Base-by-base conservation (phyloP, 1,140 invertebrate genomes). In the Vollenhovia emeryi region DNA sequence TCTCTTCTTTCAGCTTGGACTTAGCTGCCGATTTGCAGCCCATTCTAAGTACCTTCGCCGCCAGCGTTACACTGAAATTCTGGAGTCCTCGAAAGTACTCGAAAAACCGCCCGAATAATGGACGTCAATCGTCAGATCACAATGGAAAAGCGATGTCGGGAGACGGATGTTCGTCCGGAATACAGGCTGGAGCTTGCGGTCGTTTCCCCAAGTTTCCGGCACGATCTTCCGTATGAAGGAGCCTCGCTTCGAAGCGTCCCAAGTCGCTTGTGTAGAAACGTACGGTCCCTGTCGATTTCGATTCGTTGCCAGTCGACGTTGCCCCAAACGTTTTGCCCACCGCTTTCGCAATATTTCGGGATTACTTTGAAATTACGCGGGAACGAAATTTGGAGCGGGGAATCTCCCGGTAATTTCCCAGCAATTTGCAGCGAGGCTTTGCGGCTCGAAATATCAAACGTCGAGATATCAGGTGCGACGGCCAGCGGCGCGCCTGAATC, bases 21-120 rank as follows among this genome's bases (percentile, higher is more conserved):
- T 91, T 85, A 85, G 91, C 92, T 88, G 91, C 90, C 85, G 92
- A 76, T 91, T 91, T 93, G 89, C 92, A 92, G 93, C 91, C 93
- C 93, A 94, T 93, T 84, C 91, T 94, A 93, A 91, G 82, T 90
- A 66, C 73, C 87, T 89, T 91, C 86, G 64, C 84, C 86, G 69
- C 30, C 3, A 43, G 5, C 6, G 24, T 45, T 43, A 50, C 11
- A 18, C 30, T 15, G 66, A 57, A 40, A 80, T 40, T 15, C 11
- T 69, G 9, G 27, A 24, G 30, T 62, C 3, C 7, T 79, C 30
- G 6, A 69, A 55, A 8, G 6, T 69, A 13, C 13, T 43, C 33
- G 36, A 5, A 50, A n/a, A 78, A 62, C 18, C 8, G n/a, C 43
- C 57, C 33, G 5, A 30, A 27, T 21, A 30, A n/a, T 18, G 0